Evolutionary conservation across 2,888 invertebrate species (phyloP).

Genomic region (Epinotia nisella): DNA sequence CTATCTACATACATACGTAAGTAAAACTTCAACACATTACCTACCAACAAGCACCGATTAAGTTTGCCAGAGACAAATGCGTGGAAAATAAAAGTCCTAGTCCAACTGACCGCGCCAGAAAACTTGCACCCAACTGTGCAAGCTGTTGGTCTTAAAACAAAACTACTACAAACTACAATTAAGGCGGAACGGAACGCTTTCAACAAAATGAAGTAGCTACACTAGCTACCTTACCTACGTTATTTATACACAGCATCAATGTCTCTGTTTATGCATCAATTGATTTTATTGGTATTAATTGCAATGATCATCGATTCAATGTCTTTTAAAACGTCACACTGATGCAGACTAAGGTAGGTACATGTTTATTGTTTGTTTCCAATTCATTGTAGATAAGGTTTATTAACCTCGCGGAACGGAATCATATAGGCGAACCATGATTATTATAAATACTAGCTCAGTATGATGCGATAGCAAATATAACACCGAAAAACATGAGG

Average conservation of each 20-base stretch:
- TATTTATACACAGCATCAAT: neutral
- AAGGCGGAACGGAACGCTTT: slow-evolving; percentile 1
- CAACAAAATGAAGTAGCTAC: neutral
- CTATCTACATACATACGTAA: too few species aligned
- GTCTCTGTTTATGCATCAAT: slow-evolving; percentile 17
- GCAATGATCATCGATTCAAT: slow-evolving; percentile 28
- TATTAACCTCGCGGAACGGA: neutral
- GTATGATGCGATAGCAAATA: too few species aligned
- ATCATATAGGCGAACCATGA: too few species aligned
- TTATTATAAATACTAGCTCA: too few species aligned
- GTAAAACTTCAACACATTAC: neutral
- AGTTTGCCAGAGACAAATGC: slow-evolving; percentile 25
- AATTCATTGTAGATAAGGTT: neutral
- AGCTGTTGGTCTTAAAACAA: slow-evolving; percentile 26
- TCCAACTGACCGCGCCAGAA: slow-evolving; percentile 19
- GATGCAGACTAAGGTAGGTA: too few species aligned
- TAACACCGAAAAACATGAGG: too few species aligned
- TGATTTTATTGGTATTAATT: slow-evolving; percentile 35
- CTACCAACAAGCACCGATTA: slow-evolving; percentile 4
- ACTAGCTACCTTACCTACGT: neutral
- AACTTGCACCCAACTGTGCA: slow-evolving; percentile 14
- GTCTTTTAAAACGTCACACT: slow-evolving; percentile 9
- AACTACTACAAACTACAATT: slow-evolving; percentile 26
- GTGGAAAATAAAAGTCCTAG: slow-evolving; percentile 9
- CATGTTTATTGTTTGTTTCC: slow-evolving; percentile 2